Evolutionary conservation across 2,888 invertebrate species (phyloP).

Genomic region (Zootermopsis nevadensis): DNA sequence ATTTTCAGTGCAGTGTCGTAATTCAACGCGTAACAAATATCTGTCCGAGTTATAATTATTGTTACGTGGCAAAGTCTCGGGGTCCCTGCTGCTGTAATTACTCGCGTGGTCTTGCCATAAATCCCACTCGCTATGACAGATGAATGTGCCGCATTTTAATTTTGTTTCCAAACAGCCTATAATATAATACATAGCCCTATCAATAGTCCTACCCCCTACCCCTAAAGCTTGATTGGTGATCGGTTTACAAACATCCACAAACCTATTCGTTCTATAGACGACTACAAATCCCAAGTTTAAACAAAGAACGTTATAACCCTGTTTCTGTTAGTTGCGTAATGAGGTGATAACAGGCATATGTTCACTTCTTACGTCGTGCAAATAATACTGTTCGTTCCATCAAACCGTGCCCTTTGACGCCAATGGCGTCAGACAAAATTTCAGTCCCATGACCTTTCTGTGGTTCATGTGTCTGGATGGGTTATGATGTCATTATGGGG

Average conservation of each 20-base stretch:
- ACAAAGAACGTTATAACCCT: background rate
- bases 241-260: background rate
- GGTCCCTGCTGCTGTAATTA: slow-evolving; percentile 49
- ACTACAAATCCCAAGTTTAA: background rate
- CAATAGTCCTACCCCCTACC: slow-evolving; percentile 11
- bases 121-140: slow-evolving; percentile 51
- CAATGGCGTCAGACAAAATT: too few relatives aligned
- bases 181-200: slow-evolving; percentile 36
- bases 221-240: slow-evolving; percentile 10
- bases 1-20: slow-evolving; percentile 51
- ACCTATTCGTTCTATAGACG: background rate
- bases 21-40: slow-evolving; percentile 52
- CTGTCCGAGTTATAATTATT: slow-evolving; percentile 52
- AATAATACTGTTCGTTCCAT: too few relatives aligned
- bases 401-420: too few relatives aligned
- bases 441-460: too few relatives aligned
- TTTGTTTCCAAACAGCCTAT: slow-evolving; percentile 48
- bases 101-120: slow-evolving; percentile 49
- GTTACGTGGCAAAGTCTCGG: slow-evolving; percentile 49
- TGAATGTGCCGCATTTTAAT: slow-evolving; percentile 51
- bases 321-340: too few relatives aligned
- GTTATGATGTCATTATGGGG: too few relatives aligned
- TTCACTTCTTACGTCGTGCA: too few relatives aligned
- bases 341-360: too few relatives aligned
- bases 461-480: too few relatives aligned